Base-by-base conservation (phyloP, 2,888 invertebrate genomes). In the Lacanobia oleracea region DNA sequence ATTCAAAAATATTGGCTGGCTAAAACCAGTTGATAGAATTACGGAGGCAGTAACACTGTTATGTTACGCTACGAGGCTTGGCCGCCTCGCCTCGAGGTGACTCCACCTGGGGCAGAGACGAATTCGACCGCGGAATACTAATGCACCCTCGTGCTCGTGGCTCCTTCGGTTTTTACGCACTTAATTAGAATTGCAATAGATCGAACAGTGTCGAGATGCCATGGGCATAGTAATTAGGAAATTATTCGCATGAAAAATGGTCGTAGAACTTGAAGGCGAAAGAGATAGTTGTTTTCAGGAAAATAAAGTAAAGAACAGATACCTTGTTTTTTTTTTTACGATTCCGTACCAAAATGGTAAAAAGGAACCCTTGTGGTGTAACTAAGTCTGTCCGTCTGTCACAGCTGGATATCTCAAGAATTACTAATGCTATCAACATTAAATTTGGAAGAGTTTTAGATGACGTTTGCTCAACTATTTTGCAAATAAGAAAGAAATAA, bases 11-110 rank as follows among this genome's bases (percentile, higher is more conserved):
- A 61, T 70, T 77, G 71, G 50, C 40, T 70, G 65, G 54, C 18
- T 67, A n/a, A 59, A 77, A 70, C 75, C 80, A 75, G 77, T 75
- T 87, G 72, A 82, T 83, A 80, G 48, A 65, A 70, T 78, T 76
- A 76, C 64, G 27, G 81, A 77, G 81, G 77, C 81, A 84, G 83
- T 87, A 83, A 86, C 81, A 81, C 82, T 88, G 86, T 88, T 82
- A 86, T 89, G 84, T 87, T 75, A 73, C 81, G 74, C 66, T 54
- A 60, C 67, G 77, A 77, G 77, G 37, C 65, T 56, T 62, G 67
- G 40, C 56, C 69, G 73, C 83, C 77, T 81, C 82, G 80, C 87
- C 86, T 72, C 62, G 57, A 61, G 73, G 73, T 79, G 79, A 81
- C 75, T 79, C 79, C 79, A 86, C 87, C 85, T 84, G 71, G 72